phyloP scores from a whole-genome alignment of 1,140 invertebrate genomes.

The Penaeus japonicus region DNA sequence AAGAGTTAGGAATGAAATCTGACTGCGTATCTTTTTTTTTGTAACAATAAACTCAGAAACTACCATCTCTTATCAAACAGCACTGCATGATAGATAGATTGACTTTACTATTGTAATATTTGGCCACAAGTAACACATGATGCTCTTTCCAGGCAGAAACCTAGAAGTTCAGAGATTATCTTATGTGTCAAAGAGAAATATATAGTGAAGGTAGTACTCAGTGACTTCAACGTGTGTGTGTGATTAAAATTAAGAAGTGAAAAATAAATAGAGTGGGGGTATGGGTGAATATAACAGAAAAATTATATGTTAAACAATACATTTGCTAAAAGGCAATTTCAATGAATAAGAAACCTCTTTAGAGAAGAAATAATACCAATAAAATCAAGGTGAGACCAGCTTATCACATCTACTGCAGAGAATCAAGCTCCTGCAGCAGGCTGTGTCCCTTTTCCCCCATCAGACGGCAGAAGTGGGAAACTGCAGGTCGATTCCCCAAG shows the following conservation, averaged over 20 bases:
- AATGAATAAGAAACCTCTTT: background rate
- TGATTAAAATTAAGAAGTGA: background rate
- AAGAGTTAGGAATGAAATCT: too few species aligned
- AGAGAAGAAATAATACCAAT: background rate
- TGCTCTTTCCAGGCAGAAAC: too few species aligned
- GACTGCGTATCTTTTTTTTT: too few species aligned
- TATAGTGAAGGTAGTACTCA: too few species aligned
- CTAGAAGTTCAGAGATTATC: too few species aligned
- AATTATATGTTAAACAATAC: background rate
- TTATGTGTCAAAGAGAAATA: too few species aligned
- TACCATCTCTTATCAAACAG: too few species aligned
- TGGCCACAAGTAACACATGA: too few species aligned
- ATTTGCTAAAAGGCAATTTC: background rate
- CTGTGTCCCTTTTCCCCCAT: conserved; percentile 49
- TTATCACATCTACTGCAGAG: conserved; percentile 21
- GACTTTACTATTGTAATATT: too few species aligned
- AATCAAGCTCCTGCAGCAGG: conserved; percentile 37
- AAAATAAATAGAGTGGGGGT: too few species aligned
- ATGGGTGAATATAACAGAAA: background rate
- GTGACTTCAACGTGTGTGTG: background rate
- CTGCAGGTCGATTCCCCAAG: conserved; percentile 50
- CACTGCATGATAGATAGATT: too few species aligned
- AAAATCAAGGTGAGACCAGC: background rate
- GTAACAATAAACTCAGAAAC: too few species aligned
- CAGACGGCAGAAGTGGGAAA: conserved; percentile 46